phyloP scores from a whole-genome alignment of 2,888 invertebrate genomes.

The Zelleria hepariella region DNA sequence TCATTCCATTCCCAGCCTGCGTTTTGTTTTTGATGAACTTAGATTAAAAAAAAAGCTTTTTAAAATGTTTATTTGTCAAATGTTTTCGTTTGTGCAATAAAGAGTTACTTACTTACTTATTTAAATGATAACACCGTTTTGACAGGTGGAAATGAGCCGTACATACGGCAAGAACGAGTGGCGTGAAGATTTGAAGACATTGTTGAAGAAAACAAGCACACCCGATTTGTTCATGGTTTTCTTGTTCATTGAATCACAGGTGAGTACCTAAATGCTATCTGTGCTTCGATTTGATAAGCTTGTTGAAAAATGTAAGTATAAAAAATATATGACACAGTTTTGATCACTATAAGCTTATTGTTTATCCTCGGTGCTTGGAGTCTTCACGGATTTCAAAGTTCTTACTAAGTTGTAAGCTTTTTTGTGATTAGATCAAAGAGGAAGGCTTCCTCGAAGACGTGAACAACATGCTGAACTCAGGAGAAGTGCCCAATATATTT shows the following conservation, averaged over 20 bases:
- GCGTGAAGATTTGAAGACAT: slow-evolving; percentile 91
- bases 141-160: slow-evolving; percentile 90
- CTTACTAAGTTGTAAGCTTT: too few species aligned
- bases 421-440: slow-evolving; percentile 81
- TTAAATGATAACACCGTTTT: too few species aligned
- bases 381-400: too few species aligned
- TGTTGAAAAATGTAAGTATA: neutral
- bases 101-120: too few species aligned
- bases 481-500: slow-evolving; percentile 94
- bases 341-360: too few species aligned
- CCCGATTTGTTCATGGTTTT: slow-evolving; percentile 90
- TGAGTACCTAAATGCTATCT: slow-evolving; percentile 19
- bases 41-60: too few species aligned
- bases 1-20: too few species aligned
- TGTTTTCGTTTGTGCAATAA: too few species aligned
- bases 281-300: too few species aligned
- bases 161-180: slow-evolving; percentile 88
- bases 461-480: slow-evolving; percentile 92
- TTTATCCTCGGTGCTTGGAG: too few species aligned
- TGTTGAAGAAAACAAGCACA: slow-evolving; percentile 84
- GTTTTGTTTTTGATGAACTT: too few species aligned
- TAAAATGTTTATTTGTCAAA: too few species aligned
- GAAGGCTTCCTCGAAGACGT: slow-evolving; percentile 95
- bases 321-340: slow-evolving; percentile 12
- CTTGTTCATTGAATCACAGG: slow-evolving; percentile 85